Conservation (phyloP, 2,797 vertebrate genomes). For the Pseudomugil gertrudae region DNA sequence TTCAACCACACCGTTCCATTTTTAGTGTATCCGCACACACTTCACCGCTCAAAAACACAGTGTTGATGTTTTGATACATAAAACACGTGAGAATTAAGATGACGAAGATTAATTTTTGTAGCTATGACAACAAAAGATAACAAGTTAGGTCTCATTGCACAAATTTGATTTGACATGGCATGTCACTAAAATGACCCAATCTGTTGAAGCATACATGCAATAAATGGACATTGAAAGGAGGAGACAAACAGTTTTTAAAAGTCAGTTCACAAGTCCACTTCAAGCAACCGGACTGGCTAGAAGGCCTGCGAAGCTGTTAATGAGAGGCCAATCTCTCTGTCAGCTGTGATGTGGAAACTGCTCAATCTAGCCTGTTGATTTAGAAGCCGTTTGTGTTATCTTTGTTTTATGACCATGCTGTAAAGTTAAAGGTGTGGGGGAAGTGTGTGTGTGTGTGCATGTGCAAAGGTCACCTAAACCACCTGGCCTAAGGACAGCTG, state of each 20-base stretch:
- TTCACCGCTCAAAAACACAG: not conserved
- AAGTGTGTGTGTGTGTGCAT: slow-evolving; percentile 19
- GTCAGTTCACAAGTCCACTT: slow-evolving; percentile 1
- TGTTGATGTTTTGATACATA: not conserved
- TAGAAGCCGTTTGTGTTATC: slow-evolving; percentile 75
- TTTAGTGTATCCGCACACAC: slow-evolving; percentile 3
- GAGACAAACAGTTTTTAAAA: slow-evolving; percentile 5
- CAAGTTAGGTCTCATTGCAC: not conserved
- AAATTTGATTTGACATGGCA: not conserved
- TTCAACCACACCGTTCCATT: not conserved
- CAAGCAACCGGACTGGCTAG: slow-evolving; percentile 7
- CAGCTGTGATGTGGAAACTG: slow-evolving; percentile 57
- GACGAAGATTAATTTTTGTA: not conserved
- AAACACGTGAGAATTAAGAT: not conserved
- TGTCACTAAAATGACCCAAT: slow-evolving; percentile 3
- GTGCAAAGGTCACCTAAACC: slow-evolving; percentile 59
- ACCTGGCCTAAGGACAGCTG: slow-evolving; percentile 76
- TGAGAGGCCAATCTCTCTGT: slow-evolving; percentile 61
- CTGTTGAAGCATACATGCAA: not conserved
- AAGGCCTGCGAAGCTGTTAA: slow-evolving; percentile 50
- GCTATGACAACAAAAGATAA: no score
- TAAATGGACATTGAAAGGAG: not conserved
- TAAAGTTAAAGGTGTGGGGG: slow-evolving; percentile 69
- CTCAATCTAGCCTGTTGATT: slow-evolving; percentile 71
- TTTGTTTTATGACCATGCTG: slow-evolving; percentile 72